A percentile compares a stretch with the other conserved stretches of the same genome.
Conservation (phyloP, 1,140 invertebrate species). For the Eciton burchellii region DNA sequence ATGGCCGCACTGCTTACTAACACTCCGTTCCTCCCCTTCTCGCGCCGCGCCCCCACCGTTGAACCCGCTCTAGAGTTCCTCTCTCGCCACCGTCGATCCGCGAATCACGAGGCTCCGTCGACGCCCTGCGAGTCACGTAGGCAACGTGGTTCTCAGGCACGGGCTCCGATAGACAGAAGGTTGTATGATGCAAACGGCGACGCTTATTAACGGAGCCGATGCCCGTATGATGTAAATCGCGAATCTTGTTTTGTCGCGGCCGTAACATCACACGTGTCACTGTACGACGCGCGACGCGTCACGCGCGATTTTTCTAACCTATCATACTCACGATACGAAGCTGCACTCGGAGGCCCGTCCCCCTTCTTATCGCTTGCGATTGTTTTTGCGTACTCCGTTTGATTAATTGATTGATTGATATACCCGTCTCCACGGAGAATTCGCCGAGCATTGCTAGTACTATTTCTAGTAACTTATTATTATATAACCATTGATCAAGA, state of each 20-base stretch:
- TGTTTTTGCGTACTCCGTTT: no score
- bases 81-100: slow-evolving; percentile 15
- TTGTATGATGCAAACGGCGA: slow-evolving; percentile 30
- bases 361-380: no score
- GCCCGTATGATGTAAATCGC: background rate
- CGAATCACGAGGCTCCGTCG: slow-evolving; percentile 71
- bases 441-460: no score
- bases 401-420: no score
- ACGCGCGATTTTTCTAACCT: no score
- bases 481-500: no score
- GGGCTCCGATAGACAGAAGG: background rate
- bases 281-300: no score
- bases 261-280: no score
- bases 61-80: slow-evolving; percentile 3
- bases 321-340: no score
- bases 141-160: slow-evolving; percentile 61
- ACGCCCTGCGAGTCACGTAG: slow-evolving; percentile 79
- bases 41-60: background rate
- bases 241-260: background rate
- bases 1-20: slow-evolving; percentile 76
- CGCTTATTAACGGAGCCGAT: background rate
- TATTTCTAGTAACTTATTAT: no score
- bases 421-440: no score
- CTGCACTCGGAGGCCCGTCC: no score
- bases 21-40: slow-evolving; percentile 24